Evolutionary conservation across 1,140 invertebrate genomes (phyloP), one percentile per base, ranked within the genome.

Genomic region (Epicauta chinensis): DNA sequence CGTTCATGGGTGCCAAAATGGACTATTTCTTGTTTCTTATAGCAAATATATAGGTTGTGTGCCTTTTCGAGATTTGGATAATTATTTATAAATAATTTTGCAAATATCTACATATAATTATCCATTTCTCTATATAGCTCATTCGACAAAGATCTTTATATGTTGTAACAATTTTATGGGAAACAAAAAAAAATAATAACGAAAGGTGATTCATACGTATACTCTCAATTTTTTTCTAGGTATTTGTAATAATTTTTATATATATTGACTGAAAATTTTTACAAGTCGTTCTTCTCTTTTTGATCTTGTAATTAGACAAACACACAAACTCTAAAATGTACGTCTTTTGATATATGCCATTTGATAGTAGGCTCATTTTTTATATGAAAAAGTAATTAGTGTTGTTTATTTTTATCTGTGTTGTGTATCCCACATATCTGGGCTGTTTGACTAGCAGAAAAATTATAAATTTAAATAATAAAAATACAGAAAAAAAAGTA

Each of bases 1-100:
- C 62, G 66, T 70, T 69, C 65, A 69, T 61, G 66, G 67, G 68
- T 70, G 68, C 68, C 68, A 70, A 70, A 69, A 62, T 58, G 58
- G 67, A 66, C 53, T 60, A 54, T 62, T 38, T 57, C n/a, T 48
- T 34, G 23, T 23, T 44, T 56, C 17, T 39, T 44, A 36, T 44
- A 55, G 23, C 41, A 23, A n/a, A 58, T 60, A 53, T 35, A 40
- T 62, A 66, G 59, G 55, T 67, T 62, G 62, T 62, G 66, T 71
- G 65, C 67, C 67, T 69, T 69, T 58, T 53, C 41, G 34, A 41
- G 40, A 41, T 36, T 35, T 9, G 39, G 43, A 45, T n/a, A 11
- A 9, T 10, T n/a, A 12, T 34, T 34, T 34, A 11, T n/a, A n/a
- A n/a, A n/a, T n/a, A n/a, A n/a, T n/a, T n/a, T n/a, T n/a, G n/a